These are phyloP conservation scores for Bagarius yarrelli DNA, from an alignment of 2,113 vertebrate species.

Conservation along the genomic window DNA sequence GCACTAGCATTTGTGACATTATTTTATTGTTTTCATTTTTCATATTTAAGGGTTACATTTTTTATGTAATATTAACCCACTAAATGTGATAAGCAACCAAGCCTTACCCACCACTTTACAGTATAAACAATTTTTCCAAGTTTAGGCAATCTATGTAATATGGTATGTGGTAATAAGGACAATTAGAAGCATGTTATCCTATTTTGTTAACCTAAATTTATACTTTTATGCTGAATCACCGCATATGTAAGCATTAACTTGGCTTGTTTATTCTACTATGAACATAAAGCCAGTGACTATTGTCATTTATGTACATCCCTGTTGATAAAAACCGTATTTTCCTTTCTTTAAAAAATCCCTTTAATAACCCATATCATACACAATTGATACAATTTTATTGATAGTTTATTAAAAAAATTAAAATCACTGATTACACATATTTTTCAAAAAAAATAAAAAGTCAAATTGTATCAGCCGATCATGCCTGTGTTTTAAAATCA, in stretches of 20 bases:
- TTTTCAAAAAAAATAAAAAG: conserved; percentile 25
- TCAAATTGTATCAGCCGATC: conserved; percentile 33
- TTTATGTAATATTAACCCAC: neutral
- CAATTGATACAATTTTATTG: neutral
- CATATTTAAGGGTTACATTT: neutral
- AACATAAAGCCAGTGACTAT: neutral
- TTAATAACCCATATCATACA: neutral
- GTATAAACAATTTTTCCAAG: neutral
- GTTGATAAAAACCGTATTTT: neutral
- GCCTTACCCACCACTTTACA: neutral
- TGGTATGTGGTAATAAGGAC: neutral
- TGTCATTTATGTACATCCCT: neutral
- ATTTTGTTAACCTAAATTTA: neutral
- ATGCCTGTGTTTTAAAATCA: conserved; percentile 61
- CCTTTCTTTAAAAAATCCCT: neutral
- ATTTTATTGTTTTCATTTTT: neutral
- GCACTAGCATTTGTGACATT: neutral
- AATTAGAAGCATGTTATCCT: neutral
- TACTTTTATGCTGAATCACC: neutral
- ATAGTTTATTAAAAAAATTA: neutral
- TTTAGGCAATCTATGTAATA: neutral
- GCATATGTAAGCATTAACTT: neutral
- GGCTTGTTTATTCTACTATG: neutral
- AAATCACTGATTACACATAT: conserved; percentile 1
- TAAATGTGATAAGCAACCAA: neutral